These are phyloP conservation scores for Lamprotornis superbus DNA, from an alignment of 2,113 vertebrate genomes.

Conservation along the genomic window DNA sequence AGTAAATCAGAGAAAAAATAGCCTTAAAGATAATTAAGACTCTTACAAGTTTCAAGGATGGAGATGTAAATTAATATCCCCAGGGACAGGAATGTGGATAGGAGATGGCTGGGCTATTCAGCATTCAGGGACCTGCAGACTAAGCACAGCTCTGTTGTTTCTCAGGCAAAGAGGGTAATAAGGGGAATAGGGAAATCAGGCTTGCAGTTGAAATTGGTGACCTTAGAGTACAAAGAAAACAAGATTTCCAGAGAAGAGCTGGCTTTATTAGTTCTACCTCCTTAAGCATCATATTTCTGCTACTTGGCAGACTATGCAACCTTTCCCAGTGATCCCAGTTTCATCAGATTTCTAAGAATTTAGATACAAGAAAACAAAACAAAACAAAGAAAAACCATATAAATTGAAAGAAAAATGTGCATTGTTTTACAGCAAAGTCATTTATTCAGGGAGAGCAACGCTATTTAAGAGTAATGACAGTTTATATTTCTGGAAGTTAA, in stretches of 20 bases:
- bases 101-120: neutral
- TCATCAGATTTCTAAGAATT: neutral
- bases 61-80: neutral
- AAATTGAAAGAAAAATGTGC: neutral
- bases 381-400: neutral
- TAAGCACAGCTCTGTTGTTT: neutral
- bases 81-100: neutral
- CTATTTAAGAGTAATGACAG: neutral
- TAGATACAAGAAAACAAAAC: neutral
- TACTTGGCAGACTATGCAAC: neutral
- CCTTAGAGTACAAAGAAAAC: neutral
- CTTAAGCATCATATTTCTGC: neutral
- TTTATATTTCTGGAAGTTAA: constrained; percentile 20
- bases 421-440: neutral
- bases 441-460: neutral
- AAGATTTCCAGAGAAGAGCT: neutral
- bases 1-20: neutral
- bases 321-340: neutral
- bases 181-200: neutral
- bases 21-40: neutral
- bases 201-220: neutral
- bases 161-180: neutral
- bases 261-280: neutral
- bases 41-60: neutral
- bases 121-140: neutral